Base-by-base conservation (phyloP, 2,113 vertebrate species). In the Cyprinodon brontotheroides region DNA sequence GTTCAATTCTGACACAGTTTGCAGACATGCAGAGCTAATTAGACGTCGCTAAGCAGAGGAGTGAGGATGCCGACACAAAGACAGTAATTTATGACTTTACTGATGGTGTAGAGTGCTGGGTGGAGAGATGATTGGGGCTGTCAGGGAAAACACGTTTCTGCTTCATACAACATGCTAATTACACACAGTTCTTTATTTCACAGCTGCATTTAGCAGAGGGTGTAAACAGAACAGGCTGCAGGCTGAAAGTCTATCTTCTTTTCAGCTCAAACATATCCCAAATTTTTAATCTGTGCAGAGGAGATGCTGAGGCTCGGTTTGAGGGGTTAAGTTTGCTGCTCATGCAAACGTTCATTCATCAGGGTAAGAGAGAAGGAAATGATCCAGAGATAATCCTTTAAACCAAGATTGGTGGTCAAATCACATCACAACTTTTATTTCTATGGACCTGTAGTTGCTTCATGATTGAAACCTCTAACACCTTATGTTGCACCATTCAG, bases 21-120 rank as follows among this genome's bases (percentile, higher is more conserved):
- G 68, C 68, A 75, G 75, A 73, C 81, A 70, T 3, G 12, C 65
- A 41, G 79, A 22, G 60, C 76, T 82, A 84, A 86, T 88, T 82
- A 86, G 80, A 78, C 53, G 1, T 70, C 1, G 13, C 80, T 81
- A 79, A 85, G 80, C 79, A 74, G 77, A 77, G 70, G 75, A 86
- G 6, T 41, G 74, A 61, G n/a, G 72, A 75, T 15, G 29, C 17
- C 0, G n/a, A 82, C 76, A 88, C 76, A 84, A 72, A 88, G 79
- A 81, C 75, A 38, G 45, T 15, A n/a, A 77, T 86, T 83, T 77
- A 79, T 43, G 78, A 72, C 72, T 78, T 77, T 68, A 74, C 62
- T 39, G 15, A 13, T 40, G 10, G 69, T 77, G 70, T 57, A 45
- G 7, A 22, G 47, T 13, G 38, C 36, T 4, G 65, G 15, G 5